Percentiles rank a stretch among this genome's conserved stretches.
phyloP scores from a whole-genome alignment of 2,888 invertebrate genomes.

The Schrankia costaestrigalis region DNA sequence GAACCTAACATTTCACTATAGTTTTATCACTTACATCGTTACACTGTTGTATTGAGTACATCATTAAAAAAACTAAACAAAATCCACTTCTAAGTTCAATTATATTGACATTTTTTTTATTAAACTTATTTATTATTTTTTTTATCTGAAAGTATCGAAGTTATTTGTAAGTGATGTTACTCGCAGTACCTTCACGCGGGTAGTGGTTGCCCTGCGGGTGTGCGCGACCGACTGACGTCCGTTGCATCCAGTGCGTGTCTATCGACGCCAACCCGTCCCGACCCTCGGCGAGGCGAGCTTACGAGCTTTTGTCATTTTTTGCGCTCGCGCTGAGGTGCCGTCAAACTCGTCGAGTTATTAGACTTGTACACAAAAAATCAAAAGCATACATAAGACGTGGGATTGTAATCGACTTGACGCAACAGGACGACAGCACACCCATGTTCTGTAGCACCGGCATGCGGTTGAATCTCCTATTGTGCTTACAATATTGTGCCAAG shows the following conservation, averaged over 20 bases:
- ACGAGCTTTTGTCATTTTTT: conserved; percentile 78
- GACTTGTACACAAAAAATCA: conserved; percentile 67
- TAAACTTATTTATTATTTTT: conserved; percentile 3
- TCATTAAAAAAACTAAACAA: conserved; percentile 30
- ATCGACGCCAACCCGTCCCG: conserved; percentile 47
- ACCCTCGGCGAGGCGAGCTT: conserved; percentile 58
- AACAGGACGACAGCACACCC: conserved; percentile 56
- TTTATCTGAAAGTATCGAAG: conserved; percentile 16
- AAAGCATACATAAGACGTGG: conserved; percentile 64
- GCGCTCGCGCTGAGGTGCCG: conserved; percentile 75
- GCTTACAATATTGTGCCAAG: conserved; percentile 61
- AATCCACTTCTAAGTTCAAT: conserved; percentile 41
- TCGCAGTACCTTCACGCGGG: conserved; percentile 4
- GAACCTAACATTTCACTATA: conserved; percentile 58
- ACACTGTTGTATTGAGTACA: conserved; percentile 45
- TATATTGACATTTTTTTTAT: conserved; percentile 29
- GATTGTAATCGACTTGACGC: conserved; percentile 68
- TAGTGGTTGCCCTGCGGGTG: conserved; percentile 25
- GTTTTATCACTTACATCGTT: conserved; percentile 67
- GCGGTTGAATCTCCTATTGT: conserved; percentile 67
- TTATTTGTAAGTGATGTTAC: too few species aligned
- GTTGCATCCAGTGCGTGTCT: conserved; percentile 31
- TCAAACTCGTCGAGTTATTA: conserved; percentile 78
- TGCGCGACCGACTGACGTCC: conserved; percentile 58
- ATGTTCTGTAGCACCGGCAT: conserved; percentile 59